Evolutionary conservation across 2,797 vertebrate genomes (phyloP).

Genomic region (Paguma larvata): DNA sequence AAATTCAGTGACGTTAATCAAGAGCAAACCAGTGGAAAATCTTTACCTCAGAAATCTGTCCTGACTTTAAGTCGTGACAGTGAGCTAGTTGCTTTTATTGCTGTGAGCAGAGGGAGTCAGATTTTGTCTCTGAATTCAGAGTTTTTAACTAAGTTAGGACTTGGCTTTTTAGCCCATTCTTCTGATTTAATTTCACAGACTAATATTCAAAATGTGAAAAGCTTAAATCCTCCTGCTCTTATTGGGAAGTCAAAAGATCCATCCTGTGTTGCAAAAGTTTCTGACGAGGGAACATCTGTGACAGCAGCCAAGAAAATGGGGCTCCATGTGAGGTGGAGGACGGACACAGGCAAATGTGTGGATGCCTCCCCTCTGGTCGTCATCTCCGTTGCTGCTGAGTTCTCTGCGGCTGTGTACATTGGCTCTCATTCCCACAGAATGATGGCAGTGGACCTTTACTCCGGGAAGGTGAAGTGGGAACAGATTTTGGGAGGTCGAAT

Average conservation of each 20-base stretch:
- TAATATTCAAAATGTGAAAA: slow-evolving; percentile 45
- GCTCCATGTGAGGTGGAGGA: slow-evolving; percentile 92
- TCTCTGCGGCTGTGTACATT: slow-evolving; percentile 90
- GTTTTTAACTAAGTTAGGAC: slow-evolving; percentile 56
- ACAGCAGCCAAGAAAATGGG: slow-evolving; percentile 64
- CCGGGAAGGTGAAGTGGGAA: slow-evolving; percentile 94
- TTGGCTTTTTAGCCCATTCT: slow-evolving; percentile 3
- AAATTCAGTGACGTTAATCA: slow-evolving; percentile 66
- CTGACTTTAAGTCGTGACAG: not conserved
- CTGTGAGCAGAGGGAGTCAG: slow-evolving; percentile 87
- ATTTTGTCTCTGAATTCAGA: slow-evolving; percentile 63
- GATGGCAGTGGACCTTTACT: slow-evolving; percentile 92
- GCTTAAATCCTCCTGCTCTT: not conserved
- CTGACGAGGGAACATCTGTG: not conserved
- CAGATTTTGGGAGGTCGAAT: slow-evolving; percentile 94
- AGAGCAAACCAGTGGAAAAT: slow-evolving; percentile 74
- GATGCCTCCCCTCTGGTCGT: slow-evolving; percentile 96
- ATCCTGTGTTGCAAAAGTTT: not conserved
- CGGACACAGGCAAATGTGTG: slow-evolving; percentile 95
- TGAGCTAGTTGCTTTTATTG: slow-evolving; percentile 77
- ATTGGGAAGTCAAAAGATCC: not conserved
- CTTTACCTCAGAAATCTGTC: slow-evolving; percentile 57
- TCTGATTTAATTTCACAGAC: not conserved
- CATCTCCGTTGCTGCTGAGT: slow-evolving; percentile 69
- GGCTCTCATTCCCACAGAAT: slow-evolving; percentile 96